A percentile compares a stretch with the other conserved stretches of the same genome.
These are phyloP conservation scores for Prionailurus bengalensis DNA, from an alignment of 2,113 vertebrate species.

Conservation along the genomic window DNA sequence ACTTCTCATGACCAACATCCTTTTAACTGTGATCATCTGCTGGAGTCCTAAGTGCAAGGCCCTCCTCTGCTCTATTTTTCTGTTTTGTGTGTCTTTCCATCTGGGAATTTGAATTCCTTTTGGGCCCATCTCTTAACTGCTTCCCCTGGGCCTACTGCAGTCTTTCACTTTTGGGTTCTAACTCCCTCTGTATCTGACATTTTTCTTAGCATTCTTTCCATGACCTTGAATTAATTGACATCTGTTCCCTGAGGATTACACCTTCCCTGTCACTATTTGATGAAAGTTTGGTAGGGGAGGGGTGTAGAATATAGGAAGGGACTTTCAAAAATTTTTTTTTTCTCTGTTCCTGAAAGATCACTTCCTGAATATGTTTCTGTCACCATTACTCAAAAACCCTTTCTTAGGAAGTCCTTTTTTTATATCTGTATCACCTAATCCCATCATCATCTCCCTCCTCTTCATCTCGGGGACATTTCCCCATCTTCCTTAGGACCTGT, in stretches of 20 bases:
- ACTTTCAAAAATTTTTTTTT: not conserved
- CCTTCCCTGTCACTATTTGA: not conserved
- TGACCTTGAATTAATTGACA: constrained; percentile 17
- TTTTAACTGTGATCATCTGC: not conserved
- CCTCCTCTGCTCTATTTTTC: not conserved
- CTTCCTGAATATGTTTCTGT: constrained; percentile 12
- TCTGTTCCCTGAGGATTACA: not conserved
- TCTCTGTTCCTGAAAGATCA: not conserved
- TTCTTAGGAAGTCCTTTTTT: constrained; percentile 31
- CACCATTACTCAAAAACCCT: not conserved
- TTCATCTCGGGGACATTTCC: not conserved
- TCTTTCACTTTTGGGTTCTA: constrained; percentile 37
- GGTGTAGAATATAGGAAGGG: not conserved
- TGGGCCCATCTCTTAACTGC: not conserved
- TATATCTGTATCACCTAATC: not conserved
- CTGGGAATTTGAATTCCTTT: not conserved
- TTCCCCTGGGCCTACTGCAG: not conserved
- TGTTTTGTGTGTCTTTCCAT: not conserved
- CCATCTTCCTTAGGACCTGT: not conserved
- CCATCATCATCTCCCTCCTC: not conserved
- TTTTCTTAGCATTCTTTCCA: constrained; percentile 31
- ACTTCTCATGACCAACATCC: not conserved
- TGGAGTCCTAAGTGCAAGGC: not conserved
- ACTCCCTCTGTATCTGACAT: not conserved
- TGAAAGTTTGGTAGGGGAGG: not conserved